phyloP scores from a whole-genome alignment of 2,113 vertebrate species.

The Plecturocebus donacophilus region DNA sequence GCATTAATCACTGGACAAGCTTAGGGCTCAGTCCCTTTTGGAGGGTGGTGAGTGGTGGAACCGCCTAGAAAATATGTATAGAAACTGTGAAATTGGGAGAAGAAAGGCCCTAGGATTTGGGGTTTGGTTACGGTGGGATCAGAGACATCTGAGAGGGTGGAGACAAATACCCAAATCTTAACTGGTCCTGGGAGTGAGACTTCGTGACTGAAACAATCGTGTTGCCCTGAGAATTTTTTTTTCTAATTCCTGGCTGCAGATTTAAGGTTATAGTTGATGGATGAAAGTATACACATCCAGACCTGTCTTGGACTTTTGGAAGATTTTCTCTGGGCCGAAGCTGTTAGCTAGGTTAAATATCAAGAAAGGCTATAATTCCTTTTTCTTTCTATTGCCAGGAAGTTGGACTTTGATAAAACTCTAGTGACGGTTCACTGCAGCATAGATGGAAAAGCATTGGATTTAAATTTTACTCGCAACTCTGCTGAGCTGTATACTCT shows the following conservation, averaged over 20 bases:
- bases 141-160: background rate
- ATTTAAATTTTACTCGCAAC: background rate
- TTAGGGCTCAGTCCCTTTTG: background rate
- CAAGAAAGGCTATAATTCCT: slow-evolving; percentile 73
- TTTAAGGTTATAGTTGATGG: background rate
- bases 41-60: background rate
- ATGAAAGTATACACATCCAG: background rate
- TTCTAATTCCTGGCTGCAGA: background rate
- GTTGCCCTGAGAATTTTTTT: background rate
- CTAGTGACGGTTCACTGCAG: background rate
- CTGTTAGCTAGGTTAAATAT: slow-evolving; percentile 35
- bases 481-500: background rate
- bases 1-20: too few species aligned
- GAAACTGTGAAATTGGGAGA: background rate
- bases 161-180: background rate
- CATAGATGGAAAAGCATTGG: background rate
- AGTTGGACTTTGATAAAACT: background rate
- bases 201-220: background rate
- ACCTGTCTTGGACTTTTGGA: background rate
- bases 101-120: background rate
- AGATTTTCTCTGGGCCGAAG: background rate
- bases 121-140: background rate
- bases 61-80: background rate
- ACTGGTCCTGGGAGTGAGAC: background rate
- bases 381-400: background rate